Conservation (phyloP, 2,888 invertebrate genomes). For the Adelognathus sp. region DNA sequence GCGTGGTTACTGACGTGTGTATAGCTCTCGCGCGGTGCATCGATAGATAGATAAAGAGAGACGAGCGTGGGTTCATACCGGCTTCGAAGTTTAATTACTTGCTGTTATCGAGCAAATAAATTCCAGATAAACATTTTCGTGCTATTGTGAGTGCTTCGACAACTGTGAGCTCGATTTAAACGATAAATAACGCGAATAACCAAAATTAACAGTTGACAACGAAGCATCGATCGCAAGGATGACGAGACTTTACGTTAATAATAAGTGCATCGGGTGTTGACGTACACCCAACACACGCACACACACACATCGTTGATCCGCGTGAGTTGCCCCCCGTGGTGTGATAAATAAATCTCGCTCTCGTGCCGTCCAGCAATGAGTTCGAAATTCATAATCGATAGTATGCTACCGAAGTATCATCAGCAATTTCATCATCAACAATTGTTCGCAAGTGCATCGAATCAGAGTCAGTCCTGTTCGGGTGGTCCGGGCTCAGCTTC, state of each 20-base stretch:
- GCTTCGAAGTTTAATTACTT: not conserved
- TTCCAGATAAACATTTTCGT: constrained; percentile 2
- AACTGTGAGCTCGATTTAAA: constrained; percentile 20
- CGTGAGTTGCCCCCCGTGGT: constrained; percentile 40
- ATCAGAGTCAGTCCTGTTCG: constrained; percentile 87
- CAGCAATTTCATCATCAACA: constrained; percentile 89
- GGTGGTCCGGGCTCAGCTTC: constrained; percentile 87
- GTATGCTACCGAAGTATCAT: constrained; percentile 98
- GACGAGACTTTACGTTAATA: constrained; percentile 36
- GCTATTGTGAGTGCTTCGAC: constrained; percentile 18
- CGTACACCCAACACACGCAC: not conserved
- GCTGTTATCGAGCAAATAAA: constrained; percentile 25
- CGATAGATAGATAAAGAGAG: not conserved
- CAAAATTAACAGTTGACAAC: not conserved
- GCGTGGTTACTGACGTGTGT: constrained; percentile 41
- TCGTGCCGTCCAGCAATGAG: constrained; percentile 84
- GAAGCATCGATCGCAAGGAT: constrained; percentile 25
- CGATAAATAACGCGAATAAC: not conserved
- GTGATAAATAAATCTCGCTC: constrained; percentile 34
- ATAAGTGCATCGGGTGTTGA: constrained; percentile 55
- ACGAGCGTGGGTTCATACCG: not conserved
- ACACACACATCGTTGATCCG: not conserved
- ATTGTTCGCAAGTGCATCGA: constrained; percentile 86
- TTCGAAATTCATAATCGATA: constrained; percentile 99
- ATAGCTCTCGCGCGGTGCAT: not conserved